Percentiles rank a stretch among this genome's conserved stretches.
phyloP scores from a whole-genome alignment of 1,140 invertebrate genomes.

The Philotrypesis tridentata region DNA sequence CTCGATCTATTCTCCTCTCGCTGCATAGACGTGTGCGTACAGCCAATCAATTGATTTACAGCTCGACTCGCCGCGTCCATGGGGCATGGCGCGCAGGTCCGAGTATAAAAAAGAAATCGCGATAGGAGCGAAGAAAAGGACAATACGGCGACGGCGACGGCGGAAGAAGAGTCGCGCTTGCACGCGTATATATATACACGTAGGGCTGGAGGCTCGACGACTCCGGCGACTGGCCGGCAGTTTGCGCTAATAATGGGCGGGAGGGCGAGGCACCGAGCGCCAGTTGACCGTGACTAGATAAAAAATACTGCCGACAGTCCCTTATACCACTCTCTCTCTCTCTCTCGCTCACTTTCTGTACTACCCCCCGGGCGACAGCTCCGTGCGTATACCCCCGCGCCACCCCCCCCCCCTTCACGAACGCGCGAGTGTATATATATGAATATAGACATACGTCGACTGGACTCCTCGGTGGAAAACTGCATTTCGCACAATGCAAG shows the following conservation, averaged over 20 bases:
- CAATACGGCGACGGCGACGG: slow-evolving; percentile 4
- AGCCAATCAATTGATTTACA: neutral
- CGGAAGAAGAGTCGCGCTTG: neutral
- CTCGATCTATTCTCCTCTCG: too few relatives aligned
- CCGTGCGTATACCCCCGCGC: neutral
- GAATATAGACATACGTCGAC: too few relatives aligned
- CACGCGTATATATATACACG: neutral
- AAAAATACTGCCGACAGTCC: slow-evolving; percentile 72
- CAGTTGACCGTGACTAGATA: slow-evolving; percentile 76
- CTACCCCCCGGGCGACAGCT: neutral
- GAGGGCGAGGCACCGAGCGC: slow-evolving; percentile 64
- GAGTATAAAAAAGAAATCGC: too few relatives aligned
- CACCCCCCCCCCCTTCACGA: too few relatives aligned
- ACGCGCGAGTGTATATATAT: neutral
- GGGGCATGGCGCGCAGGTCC: too few relatives aligned
- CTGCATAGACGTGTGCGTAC: too few relatives aligned
- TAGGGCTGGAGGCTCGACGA: slow-evolving; percentile 48
- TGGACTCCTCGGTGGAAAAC: too few relatives aligned
- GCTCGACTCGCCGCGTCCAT: too few relatives aligned
- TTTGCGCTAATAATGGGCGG: slow-evolving; percentile 74
- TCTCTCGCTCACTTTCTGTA: slow-evolving; percentile 32
- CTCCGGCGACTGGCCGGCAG: slow-evolving; percentile 57
- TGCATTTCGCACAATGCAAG: neutral
- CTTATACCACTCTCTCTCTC: slow-evolving; percentile 12
- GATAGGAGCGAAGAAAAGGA: neutral